Evolutionary conservation across 2,113 vertebrate genomes (phyloP).

Genomic region (Rhombomys opimus): DNA sequence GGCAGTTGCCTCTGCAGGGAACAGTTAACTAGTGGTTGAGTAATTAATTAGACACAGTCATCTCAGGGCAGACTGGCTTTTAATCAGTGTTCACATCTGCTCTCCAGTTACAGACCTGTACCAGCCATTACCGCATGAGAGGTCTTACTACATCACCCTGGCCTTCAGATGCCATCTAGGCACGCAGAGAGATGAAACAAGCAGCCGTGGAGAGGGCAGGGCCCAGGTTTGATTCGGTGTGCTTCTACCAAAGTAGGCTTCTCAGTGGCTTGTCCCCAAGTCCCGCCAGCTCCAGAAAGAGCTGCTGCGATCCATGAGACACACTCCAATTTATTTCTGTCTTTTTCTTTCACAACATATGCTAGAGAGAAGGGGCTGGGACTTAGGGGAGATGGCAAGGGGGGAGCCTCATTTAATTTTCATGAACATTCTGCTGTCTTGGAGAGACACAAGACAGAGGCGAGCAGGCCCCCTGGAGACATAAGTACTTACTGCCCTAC

Average conservation of each 20-base stretch:
- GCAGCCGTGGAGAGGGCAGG: neutral
- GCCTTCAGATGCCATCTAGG: neutral
- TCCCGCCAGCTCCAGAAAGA: neutral
- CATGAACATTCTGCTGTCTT: neutral
- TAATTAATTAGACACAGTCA: slow-evolving; percentile 10
- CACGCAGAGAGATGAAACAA: neutral
- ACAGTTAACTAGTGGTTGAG: neutral
- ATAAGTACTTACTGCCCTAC: neutral
- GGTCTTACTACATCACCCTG: neutral
- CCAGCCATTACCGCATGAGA: neutral
- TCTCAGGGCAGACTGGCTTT: neutral
- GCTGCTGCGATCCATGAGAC: neutral
- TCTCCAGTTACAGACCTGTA: neutral
- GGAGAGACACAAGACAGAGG: neutral
- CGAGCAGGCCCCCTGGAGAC: accelerated
- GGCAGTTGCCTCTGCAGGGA: neutral
- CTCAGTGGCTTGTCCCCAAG: neutral
- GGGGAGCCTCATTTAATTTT: neutral
- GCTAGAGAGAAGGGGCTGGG: neutral
- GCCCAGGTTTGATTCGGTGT: neutral
- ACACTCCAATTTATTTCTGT: neutral
- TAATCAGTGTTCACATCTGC: slow-evolving; percentile 17
- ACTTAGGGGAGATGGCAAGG: no score
- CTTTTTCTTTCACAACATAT: neutral
- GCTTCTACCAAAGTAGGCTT: neutral